Conservation (phyloP, 2,888 invertebrate species). For the Rhagium mordax region DNA sequence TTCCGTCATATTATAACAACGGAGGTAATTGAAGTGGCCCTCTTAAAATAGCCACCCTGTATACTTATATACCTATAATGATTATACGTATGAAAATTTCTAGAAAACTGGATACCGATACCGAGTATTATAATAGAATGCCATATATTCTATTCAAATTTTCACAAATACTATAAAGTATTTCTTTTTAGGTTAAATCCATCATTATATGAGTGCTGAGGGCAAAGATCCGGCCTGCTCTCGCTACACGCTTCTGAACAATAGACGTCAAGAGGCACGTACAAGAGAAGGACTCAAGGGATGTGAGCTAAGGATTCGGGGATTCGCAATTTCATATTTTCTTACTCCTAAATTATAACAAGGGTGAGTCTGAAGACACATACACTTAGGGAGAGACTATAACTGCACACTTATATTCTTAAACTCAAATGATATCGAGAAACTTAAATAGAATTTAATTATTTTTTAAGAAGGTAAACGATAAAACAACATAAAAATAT, state of each 20-base stretch:
- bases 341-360: constrained; percentile 50
- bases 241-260: constrained; percentile 69
- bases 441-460: neutral
- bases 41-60: no score
- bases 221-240: constrained; percentile 68
- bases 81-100: no score
- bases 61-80: no score
- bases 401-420: constrained; percentile 21
- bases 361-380: constrained; percentile 46
- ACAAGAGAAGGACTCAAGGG: constrained; percentile 62
- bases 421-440: constrained; percentile 7
- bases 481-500: neutral
- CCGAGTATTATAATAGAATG: no score
- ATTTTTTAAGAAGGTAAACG: neutral
- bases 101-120: no score
- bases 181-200: constrained; percentile 65
- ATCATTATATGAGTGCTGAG: constrained; percentile 69
- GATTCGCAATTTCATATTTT: constrained; percentile 53
- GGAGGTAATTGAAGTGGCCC: no score
- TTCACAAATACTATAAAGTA: neutral
- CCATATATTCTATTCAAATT: neutral
- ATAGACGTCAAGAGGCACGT: constrained; percentile 70
- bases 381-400: constrained; percentile 40
- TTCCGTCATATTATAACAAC: no score
- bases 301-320: constrained; percentile 47